These are phyloP conservation scores for Tetrax tetrax DNA, from an alignment of 2,113 vertebrate genomes.

Conservation along the genomic window DNA sequence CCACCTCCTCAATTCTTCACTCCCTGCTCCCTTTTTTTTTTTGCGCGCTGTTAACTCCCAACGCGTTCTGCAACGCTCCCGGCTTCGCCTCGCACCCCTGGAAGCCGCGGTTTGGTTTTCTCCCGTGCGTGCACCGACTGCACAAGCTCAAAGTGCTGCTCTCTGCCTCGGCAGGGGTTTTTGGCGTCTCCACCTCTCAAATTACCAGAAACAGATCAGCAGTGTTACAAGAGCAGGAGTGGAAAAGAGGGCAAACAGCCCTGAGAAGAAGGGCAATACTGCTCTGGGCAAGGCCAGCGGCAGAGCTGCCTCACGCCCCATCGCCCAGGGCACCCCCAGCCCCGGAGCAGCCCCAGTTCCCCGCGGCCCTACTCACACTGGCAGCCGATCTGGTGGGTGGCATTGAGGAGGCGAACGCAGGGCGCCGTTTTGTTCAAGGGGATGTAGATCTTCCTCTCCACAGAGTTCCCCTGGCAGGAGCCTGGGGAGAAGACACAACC, in stretches of 20 bases:
- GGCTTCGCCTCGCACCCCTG: rapidly evolving
- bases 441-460: conserved; percentile 94
- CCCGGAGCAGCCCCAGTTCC: too few relatives aligned
- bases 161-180: not conserved
- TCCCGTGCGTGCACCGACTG: rapidly evolving
- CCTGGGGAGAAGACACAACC: conserved; percentile 9
- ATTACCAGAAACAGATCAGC: not conserved
- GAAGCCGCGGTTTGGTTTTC: not conserved
- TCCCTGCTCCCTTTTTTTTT: too few relatives aligned
- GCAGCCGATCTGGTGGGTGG: conserved; percentile 96
- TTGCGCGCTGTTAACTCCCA: rapidly evolving
- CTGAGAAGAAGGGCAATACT: rapidly evolving
- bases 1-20: not conserved
- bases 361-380: conserved; percentile 85
- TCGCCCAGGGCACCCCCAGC: rapidly evolving
- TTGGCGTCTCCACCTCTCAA: rapidly evolving
- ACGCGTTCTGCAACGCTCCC: rapidly evolving
- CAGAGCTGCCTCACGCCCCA: too few relatives aligned
- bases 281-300: too few relatives aligned
- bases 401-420: conserved; percentile 93
- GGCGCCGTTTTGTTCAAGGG: conserved; percentile 85
- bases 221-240: rapidly evolving
- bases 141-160: not conserved
- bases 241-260: rapidly evolving
- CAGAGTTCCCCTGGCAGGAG: conserved; percentile 78